Base-by-base conservation (phyloP, 2,797 vertebrate genomes). In the Miichthys miiuy region DNA sequence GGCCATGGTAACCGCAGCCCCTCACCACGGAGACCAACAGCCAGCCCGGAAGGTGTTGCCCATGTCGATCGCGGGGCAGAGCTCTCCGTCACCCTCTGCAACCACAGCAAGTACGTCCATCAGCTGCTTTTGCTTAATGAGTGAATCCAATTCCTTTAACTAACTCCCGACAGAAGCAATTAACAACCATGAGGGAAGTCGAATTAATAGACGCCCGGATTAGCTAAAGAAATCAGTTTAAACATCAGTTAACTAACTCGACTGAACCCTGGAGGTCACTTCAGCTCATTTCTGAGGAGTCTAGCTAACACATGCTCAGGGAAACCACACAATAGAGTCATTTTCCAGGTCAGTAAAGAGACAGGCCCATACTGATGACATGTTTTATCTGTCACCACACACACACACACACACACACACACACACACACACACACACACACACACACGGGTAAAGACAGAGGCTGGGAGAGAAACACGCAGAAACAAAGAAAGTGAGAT, bases 61-160 rank as follows among this genome's bases (percentile, higher is more conserved):
- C 12, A 95, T 99, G 97, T 98, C 97, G 57, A 98, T 99, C 89
- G 97, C 96, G 25, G 96, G 96, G 68, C 97, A 97, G 77, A 87
- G 68, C 54, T 80, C 91, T 58, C 83, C 84, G 0, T 86, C 82
- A 57, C 84, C 85, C 71, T 82, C 94, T 71, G 87, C 94, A 80
- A 86, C 93, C 72, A 88, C 93, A 86, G 93, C 96, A 97, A 96
- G 98, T 99, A 98, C 72, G 95, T 94, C 79, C 20, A 8, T 69
- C 69, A n/a, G 54, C 70, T 8, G 23, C 41, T 70, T 62, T 16
- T 17, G 44, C 25, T 57, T 44, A 77, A 72, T 51, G 56, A 82
- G 4, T 30, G 52, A 2, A 51, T 25, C 27, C 51, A 3, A 72
- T 58, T 20, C 1, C 5, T 72, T 72, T 17, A 27, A 64, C 72